A percentile compares a stretch with the other conserved stretches of the same genome.
Evolutionary conservation across 1,140 invertebrate genomes (phyloP).

Genomic region (Homarus americanus): DNA sequence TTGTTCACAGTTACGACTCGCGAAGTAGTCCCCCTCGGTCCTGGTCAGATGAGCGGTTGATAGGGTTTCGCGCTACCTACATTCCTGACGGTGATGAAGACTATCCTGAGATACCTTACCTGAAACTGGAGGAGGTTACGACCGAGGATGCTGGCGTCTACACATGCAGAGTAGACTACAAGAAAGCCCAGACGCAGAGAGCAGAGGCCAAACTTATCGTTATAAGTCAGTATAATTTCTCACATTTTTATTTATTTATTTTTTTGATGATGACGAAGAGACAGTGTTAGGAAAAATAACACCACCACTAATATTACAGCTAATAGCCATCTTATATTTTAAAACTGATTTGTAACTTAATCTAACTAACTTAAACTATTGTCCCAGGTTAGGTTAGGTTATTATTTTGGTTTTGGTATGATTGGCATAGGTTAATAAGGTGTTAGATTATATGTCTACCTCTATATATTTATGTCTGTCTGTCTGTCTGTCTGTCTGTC

Average conservation of each 20-base stretch:
- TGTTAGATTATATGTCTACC: too few species aligned
- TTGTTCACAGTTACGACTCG: slow-evolving; percentile 6
- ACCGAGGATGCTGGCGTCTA: slow-evolving; percentile 13
- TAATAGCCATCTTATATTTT: neutral
- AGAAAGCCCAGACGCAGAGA: neutral
- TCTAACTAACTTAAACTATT: too few species aligned
- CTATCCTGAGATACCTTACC: neutral
- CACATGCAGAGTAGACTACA: slow-evolving; percentile 25
- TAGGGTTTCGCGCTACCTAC: slow-evolving; percentile 2
- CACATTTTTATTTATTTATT: neutral
- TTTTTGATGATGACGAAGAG: neutral
- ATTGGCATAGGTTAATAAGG: too few species aligned
- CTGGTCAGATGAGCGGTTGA: neutral
- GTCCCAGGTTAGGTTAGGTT: too few species aligned
- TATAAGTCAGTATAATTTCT: neutral
- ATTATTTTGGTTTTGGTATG: too few species aligned
- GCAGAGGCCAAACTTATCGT: slow-evolving; percentile 16
- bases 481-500: too few species aligned
- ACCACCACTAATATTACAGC: neutral
- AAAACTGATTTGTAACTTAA: neutral
- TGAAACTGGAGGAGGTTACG: neutral
- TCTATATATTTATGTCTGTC: too few species aligned
- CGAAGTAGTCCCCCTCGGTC: neutral
- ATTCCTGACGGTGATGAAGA: too few species aligned
- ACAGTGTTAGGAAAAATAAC: neutral